Evolutionary conservation across 1,140 invertebrate species (phyloP), one percentile per base, ranked within the genome.

Genomic region (Armadillidium nasatum): DNA sequence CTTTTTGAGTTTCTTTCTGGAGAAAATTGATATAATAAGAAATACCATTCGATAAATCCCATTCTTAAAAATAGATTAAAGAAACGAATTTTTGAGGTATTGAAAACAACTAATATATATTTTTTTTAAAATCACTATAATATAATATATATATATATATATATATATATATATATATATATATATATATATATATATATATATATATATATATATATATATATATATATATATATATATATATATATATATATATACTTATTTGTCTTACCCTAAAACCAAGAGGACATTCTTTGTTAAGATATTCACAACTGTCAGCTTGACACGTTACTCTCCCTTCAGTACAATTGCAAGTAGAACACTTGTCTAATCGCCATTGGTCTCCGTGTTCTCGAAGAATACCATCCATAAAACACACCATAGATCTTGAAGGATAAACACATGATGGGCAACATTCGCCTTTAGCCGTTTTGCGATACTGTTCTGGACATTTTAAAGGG

Each of bases 311-410:
- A 79, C 89, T 87, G 80, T 91, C 89, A 85, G 90, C 90, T 6
- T 90, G 90, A 85, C 94, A 97, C 1, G 90, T 88, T 4, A 93
- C 89, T 83, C 90, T 89, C 44, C 94, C 94, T 23, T 89, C 87
- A 69, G 89, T 88, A 84, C 95, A 97, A 78, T 84, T 85, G 83
- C 94, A 97, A 15, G 91, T 91, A 79, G 92, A 93, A 84, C 95
- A 97, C 11, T 90, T 88, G 83, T 95, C 93, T 82, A 93, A 86
- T 82, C 90, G 88, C 94, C 94, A 96, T 44, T 88, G 88, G 83
- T 94, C 91, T 82, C 93, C 94, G 86, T 94, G 90, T 92, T 94
- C 71, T 60, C 79, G 78, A 6, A 73, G 74, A 50, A 76, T 75
- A 11, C 81, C 80, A 19, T 75, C 71, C 33, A 78, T 72, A 50